Base-by-base conservation (phyloP, 2,888 invertebrate genomes). In the Troides aeacus region DNA sequence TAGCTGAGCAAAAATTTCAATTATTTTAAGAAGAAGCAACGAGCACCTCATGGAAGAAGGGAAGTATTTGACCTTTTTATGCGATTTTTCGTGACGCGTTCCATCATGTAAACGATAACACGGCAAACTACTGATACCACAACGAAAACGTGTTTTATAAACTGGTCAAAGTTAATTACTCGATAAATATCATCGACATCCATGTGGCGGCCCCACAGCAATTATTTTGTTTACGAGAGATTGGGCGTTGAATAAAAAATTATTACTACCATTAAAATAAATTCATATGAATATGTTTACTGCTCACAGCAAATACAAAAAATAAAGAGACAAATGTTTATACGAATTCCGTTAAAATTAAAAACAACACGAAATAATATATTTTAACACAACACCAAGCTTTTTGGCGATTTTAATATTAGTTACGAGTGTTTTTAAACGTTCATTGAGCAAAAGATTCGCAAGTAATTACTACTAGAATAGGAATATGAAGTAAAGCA, bases 91-190 rank as follows among this genome's bases (percentile, higher is more conserved):
- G 8, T 21, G 21, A 3, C 21, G 18, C 10, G n/a, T 8, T 21
- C 21, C 23, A 12, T 21, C 23, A 57, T 6, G 21, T 10, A 60
- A 66, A 60, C 10, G 21, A 21, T 23, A 62, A 57, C 24, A 42
- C 42, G 39, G 56, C 42, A 61, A 62, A 62, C 62, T 56, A 67
- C 62, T 12, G 57, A 24, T 23, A 17, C 62, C 17, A 21, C 10
- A 42, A 42, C 56, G 62, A 42, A 62, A 68, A 63, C 63, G 63
- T 68, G 68, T 68, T 68, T 62, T 62, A 30, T 39, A 30, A 59
- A 59, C 57, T 61, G 56, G 56, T 12, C 61, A 66, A 66, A 66
- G 39, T 5, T 61, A 61, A 66, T 53, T 53, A 36, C 15, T 18
- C 21, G 50, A 18, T 53, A n/a, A 39, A 56, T 61, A 60, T 46